A percentile compares a stretch with the other conserved stretches of the same genome.
These are phyloP conservation scores for Sinocyclocheilus grahami DNA, from an alignment of 2,113 vertebrate genomes.

Conservation along the genomic window DNA sequence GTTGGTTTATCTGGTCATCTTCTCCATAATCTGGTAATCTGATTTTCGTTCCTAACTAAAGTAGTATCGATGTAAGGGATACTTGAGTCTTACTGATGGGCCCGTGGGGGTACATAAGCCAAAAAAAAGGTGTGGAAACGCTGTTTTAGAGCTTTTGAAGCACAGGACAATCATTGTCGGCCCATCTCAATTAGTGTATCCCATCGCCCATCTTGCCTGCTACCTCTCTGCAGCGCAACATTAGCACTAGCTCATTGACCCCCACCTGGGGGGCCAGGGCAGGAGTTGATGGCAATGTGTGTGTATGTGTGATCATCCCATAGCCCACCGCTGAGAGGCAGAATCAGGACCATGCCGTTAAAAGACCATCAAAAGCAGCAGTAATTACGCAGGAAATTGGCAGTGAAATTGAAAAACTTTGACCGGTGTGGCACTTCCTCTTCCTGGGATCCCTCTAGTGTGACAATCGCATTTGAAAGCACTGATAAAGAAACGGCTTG, in stretches of 20 bases:
- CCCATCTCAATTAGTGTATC: slow-evolving; percentile 35
- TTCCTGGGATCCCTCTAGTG: slow-evolving; percentile 59
- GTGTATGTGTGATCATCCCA: slow-evolving; percentile 52
- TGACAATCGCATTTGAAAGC: slow-evolving; percentile 67
- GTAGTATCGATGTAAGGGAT: background rate
- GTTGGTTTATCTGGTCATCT: background rate
- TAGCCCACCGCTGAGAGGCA: slow-evolving; percentile 66
- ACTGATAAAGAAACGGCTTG: slow-evolving; percentile 60
- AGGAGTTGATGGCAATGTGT: slow-evolving; percentile 76
- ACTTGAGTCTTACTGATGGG: slow-evolving; percentile 23
- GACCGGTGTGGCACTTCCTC: slow-evolving; percentile 68
- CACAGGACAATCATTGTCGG: slow-evolving; percentile 18
- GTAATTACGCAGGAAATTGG: slow-evolving; percentile 87
- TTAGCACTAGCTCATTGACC: slow-evolving; percentile 61
- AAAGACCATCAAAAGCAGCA: slow-evolving; percentile 82
- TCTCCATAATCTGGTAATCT: background rate
- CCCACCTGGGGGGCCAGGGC: slow-evolving; percentile 57
- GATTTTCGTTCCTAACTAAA: background rate
- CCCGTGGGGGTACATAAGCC: background rate
- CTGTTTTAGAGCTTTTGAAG: background rate
- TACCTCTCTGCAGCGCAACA: slow-evolving; percentile 44
- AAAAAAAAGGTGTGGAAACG: background rate
- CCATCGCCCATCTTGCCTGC: slow-evolving; percentile 48
- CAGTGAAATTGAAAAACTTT: slow-evolving; percentile 87
- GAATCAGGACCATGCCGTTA: slow-evolving; percentile 74